Conservation (phyloP, 2,113 vertebrate species). For the Ceuthmochares aereus region DNA sequence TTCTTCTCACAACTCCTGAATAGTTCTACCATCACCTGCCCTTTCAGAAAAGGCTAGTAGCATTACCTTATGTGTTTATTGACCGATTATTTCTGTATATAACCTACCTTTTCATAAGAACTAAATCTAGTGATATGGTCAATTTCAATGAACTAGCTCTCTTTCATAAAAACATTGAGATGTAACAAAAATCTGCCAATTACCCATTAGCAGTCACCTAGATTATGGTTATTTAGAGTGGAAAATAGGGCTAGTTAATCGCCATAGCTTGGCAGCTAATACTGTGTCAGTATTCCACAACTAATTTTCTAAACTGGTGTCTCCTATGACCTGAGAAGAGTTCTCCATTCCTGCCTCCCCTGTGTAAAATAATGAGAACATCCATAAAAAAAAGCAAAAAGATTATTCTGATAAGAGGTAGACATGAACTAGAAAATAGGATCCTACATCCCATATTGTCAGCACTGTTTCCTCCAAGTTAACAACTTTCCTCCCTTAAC, state of each 20-base stretch:
- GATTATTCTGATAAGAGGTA: not conserved
- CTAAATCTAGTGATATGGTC: not conserved
- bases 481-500: too few species aligned
- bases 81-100: not conserved
- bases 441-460: not conserved
- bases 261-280: not conserved
- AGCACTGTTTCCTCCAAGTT: not conserved
- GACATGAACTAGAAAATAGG: not conserved
- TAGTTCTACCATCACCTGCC: not conserved
- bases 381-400: not conserved
- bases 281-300: rapidly evolving
- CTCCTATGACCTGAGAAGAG: not conserved
- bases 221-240: not conserved
- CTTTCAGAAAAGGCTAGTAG: not conserved
- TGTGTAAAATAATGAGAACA: not conserved
- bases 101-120: not conserved
- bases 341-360: not conserved
- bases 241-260: not conserved
- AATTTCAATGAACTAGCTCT: not conserved
- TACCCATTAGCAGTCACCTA: not conserved
- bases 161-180: not conserved
- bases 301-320: not conserved
- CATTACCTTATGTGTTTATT: not conserved
- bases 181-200: not conserved
- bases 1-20: not conserved